Conservation (phyloP, 30 jellyfish, hydroid and myxozoan genomes). For the Nemopilema nomurai region DNA sequence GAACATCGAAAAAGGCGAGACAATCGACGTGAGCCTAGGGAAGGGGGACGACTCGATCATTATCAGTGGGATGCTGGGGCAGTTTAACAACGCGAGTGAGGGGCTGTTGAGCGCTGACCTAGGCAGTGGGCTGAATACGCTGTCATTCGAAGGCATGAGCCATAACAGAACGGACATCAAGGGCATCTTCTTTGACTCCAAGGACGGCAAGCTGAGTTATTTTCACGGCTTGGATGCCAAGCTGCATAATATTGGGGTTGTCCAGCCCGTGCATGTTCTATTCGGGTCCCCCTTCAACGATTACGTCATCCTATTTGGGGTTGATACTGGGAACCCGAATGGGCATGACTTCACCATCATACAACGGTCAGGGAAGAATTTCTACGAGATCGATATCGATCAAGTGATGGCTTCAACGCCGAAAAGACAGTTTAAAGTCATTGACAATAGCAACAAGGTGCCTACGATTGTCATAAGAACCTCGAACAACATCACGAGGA, state of each 20-base stretch:
- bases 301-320: constrained; percentile 53
- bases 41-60: constrained; percentile 64
- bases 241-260: constrained; percentile 44
- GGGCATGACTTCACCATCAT: constrained; percentile 51
- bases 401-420: constrained; percentile 8
- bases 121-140: constrained; percentile 55
- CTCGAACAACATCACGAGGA: constrained; percentile 23
- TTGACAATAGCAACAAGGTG: constrained; percentile 59
- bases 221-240: constrained; percentile 45
- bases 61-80: constrained; percentile 60
- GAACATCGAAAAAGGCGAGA: constrained; percentile 62
- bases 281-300: constrained; percentile 64
- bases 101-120: constrained; percentile 29
- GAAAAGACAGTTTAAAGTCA: constrained; percentile 10
- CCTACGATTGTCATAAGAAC: constrained; percentile 73
- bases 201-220: constrained; percentile 58
- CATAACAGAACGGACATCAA: constrained; percentile 30
- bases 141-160: constrained; percentile 67
- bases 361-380: constrained; percentile 51
- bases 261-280: constrained; percentile 38
- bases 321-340: constrained; percentile 49
- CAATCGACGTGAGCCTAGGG: constrained; percentile 46
- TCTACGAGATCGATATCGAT: constrained; percentile 59
- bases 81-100: constrained; percentile 18
- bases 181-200: constrained; percentile 57